Percentiles rank a stretch among this genome's conserved stretches.
phyloP scores from a whole-genome alignment of 2,888 invertebrate genomes.

The Serripes groenlandicus region DNA sequence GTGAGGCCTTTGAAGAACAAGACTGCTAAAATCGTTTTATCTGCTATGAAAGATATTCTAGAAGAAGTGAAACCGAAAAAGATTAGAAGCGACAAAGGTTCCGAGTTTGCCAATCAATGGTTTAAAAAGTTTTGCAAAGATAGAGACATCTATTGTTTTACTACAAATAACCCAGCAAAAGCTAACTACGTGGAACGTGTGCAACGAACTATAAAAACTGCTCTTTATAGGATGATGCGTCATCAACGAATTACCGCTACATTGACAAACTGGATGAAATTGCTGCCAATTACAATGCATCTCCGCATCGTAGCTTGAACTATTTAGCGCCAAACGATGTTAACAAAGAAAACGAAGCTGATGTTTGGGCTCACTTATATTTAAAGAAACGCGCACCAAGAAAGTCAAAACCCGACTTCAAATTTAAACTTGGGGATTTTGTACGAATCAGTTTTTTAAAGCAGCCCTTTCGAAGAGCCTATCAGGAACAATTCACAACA shows the following conservation, averaged over 20 bases:
- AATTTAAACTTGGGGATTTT: conserved; percentile 32
- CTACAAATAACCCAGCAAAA: conserved; percentile 32
- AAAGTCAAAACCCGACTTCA: conserved; percentile 19
- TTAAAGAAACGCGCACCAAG: conserved; percentile 6
- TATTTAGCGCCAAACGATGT: conserved; percentile 22
- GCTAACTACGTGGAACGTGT: conserved; percentile 30
- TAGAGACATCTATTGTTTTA: conserved; percentile 26
- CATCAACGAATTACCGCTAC: conserved; percentile 35
- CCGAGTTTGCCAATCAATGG: conserved; percentile 17
- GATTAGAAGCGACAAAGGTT: conserved; percentile 27
- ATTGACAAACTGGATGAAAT: conserved; percentile 3
- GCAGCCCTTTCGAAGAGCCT: conserved; percentile 37
- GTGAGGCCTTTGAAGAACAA: conserved; percentile 53
- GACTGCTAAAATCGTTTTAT: conserved; percentile 33
- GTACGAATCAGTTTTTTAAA: conserved; percentile 35
- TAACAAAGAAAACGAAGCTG: conserved; percentile 40
- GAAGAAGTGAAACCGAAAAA: conserved; percentile 23
- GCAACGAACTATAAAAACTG: conserved; percentile 23
- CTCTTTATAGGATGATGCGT: conserved; percentile 23
- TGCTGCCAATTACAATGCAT: conserved; percentile 12
- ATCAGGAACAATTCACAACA: conserved; percentile 31
- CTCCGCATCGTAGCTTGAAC: conserved; percentile 40
- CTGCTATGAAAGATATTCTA: conserved; percentile 32
- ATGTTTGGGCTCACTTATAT: conserved; percentile 46
- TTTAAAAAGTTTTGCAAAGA: conserved; percentile 21